phyloP scores from a whole-genome alignment of 2,113 vertebrate species.

The Pollimyrus isidori region DNA sequence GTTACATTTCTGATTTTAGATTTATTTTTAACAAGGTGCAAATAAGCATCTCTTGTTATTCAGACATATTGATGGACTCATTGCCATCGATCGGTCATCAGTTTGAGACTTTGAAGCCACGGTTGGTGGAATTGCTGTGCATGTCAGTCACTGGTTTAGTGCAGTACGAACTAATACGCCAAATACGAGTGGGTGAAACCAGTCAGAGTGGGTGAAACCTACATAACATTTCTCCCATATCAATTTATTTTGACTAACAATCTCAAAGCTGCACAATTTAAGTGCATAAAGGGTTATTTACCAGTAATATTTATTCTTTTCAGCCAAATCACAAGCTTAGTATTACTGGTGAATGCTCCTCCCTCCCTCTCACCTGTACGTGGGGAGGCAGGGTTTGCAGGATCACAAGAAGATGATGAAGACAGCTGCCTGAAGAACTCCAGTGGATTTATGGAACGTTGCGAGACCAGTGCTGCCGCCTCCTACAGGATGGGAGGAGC shows the following conservation, averaged over 20 bases:
- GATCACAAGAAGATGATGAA: conserved; percentile 52
- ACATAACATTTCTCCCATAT: neutral
- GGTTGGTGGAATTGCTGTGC: neutral
- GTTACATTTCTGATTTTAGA: neutral
- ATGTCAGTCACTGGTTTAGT: neutral
- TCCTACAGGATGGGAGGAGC: conserved; percentile 50
- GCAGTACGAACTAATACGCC: neutral
- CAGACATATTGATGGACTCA: neutral
- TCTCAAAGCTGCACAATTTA: neutral
- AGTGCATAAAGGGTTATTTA: neutral
- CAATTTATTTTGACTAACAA: neutral
- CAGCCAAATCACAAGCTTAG: neutral
- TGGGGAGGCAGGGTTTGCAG: conserved; percentile 46
- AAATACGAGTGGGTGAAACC: neutral
- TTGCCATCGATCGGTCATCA: neutral
- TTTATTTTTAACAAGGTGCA: neutral
- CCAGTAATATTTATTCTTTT: neutral
- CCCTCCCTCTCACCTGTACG: conserved; percentile 39
- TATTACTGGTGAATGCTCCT: neutral
- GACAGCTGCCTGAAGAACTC: conserved; percentile 74
- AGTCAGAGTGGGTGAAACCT: neutral
- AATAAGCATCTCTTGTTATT: neutral
- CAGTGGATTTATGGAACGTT: conserved; percentile 65
- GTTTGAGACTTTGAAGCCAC: neutral
- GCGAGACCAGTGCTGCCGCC: conserved; percentile 66